Evolutionary conservation across 2,113 vertebrate species (phyloP).

Genomic region (Acrocephalus kingi): DNA sequence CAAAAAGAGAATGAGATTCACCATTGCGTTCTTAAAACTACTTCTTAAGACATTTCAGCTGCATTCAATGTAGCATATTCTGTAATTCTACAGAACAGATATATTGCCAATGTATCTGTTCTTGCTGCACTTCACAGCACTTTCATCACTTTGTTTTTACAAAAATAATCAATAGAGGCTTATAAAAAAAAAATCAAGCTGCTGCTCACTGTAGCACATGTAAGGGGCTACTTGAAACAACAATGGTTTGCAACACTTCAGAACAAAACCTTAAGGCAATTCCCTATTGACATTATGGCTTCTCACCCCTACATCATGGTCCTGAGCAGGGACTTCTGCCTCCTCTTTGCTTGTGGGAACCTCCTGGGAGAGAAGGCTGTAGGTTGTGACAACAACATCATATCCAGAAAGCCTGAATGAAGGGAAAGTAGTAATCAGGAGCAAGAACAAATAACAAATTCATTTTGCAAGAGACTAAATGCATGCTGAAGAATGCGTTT

Average conservation of each 20-base stretch:
- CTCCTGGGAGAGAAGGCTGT: slow-evolving; percentile 89
- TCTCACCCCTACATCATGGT: slow-evolving; percentile 72
- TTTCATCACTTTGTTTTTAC: background rate
- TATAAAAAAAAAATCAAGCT: background rate
- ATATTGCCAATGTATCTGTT: background rate
- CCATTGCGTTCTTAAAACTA: background rate
- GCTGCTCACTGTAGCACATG: background rate
- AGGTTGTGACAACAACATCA: slow-evolving; percentile 94
- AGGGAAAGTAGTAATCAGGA: background rate
- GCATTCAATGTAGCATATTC: background rate
- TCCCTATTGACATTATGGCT: background rate
- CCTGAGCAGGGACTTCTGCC: slow-evolving; percentile 64
- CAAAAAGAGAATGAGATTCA: background rate
- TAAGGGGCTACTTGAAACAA: background rate
- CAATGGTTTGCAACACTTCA: background rate
- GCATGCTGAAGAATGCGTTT: background rate
- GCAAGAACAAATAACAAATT: background rate
- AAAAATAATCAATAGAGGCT: background rate
- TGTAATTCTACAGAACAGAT: background rate
- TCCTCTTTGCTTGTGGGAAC: slow-evolving; percentile 83
- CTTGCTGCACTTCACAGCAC: background rate
- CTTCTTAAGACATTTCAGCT: background rate
- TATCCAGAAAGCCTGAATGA: slow-evolving; percentile 82
- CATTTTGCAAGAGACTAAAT: background rate
- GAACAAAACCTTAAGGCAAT: background rate